Conservation (phyloP, 2,888 invertebrate species). For the Heliconius erato region DNA sequence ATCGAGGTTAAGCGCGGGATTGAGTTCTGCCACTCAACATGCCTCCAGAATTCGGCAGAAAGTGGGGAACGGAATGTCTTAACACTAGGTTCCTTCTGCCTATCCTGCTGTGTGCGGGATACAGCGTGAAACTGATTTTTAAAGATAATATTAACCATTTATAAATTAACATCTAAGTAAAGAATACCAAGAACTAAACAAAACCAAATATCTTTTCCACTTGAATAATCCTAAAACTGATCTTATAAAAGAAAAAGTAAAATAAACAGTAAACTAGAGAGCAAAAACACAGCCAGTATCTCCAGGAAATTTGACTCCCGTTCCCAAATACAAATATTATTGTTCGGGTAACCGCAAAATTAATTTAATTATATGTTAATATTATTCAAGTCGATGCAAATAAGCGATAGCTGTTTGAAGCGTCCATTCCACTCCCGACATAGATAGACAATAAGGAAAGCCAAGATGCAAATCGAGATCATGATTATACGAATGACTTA, state of each 20-base stretch:
- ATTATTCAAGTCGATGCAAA: constrained; percentile 39
- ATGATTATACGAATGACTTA: constrained; percentile 11
- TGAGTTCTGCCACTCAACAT: no score
- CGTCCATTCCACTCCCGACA: constrained; percentile 16
- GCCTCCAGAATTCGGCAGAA: no score
- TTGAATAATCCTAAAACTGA: neutral
- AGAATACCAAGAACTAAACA: neutral
- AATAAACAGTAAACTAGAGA: neutral
- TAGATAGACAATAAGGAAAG: constrained; percentile 32
- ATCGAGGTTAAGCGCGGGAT: no score
- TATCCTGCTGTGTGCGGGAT: no score
- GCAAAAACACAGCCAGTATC: neutral
- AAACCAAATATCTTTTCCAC: neutral
- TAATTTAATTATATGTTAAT: constrained; percentile 39
- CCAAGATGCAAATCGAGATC: constrained; percentile 28
- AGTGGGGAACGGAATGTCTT: no score
- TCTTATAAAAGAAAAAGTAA: neutral
- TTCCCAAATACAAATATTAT: constrained; percentile 15
- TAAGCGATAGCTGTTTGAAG: constrained; percentile 28
- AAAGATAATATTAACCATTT: no score
- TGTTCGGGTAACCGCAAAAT: constrained; percentile 27
- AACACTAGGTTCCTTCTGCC: no score
- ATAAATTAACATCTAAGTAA: neutral
- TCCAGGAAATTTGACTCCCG: neutral
- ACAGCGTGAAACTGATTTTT: no score